Conservation (phyloP, 2,888 invertebrate genomes). For the Eristalis pertinax region DNA sequence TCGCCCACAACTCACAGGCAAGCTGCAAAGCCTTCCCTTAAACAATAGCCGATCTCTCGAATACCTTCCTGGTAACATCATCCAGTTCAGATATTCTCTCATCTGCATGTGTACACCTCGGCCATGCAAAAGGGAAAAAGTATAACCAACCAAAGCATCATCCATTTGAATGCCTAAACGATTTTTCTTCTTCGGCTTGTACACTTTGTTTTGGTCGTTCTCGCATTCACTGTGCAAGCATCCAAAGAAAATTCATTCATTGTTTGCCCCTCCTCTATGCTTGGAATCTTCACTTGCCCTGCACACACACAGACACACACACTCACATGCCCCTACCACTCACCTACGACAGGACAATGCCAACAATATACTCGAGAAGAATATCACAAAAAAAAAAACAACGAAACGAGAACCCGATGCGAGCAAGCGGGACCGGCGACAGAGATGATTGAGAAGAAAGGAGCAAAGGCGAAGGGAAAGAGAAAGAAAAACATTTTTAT, state of each 20-base stretch:
- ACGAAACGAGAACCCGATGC: neutral
- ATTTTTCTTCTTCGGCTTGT: constrained; percentile 14
- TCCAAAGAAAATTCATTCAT: constrained; percentile 48
- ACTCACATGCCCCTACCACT: neutral
- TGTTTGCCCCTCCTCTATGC: constrained; percentile 20
- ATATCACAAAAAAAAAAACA: neutral
- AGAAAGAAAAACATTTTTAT: constrained; percentile 63
- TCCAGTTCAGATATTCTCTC: neutral
- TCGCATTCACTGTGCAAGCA: neutral
- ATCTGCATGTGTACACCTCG: neutral
- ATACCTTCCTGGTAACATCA: constrained; percentile 7
- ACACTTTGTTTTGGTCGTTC: neutral
- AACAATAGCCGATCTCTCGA: neutral
- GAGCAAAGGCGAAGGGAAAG: neutral
- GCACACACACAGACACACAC: neutral
- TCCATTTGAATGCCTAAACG: constrained; percentile 53
- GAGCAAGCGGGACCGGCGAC: neutral
- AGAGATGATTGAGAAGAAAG: neutral
- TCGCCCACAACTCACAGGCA: neutral
- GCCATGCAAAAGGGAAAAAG: constrained; percentile 1
- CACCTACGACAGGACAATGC: constrained; percentile 34
- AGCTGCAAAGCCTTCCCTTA: neutral
- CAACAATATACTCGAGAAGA: constrained; percentile 21
- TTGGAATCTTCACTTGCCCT: neutral
- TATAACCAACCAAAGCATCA: constrained; percentile 23